These are phyloP conservation scores for Herminia tarsipennalis DNA, from an alignment of 2,888 invertebrate species.

Conservation along the genomic window DNA sequence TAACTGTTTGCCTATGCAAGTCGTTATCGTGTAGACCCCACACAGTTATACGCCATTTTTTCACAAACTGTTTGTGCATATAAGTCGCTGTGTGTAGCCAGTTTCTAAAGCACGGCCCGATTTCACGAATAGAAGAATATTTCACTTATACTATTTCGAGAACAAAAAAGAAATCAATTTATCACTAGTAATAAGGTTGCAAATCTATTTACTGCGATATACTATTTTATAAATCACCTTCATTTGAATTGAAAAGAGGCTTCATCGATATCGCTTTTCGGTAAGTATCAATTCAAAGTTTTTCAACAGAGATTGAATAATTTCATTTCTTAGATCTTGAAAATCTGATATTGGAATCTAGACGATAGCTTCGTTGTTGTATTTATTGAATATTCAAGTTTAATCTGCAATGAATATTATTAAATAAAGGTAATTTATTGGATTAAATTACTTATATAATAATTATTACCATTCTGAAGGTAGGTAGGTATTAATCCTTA, in stretches of 20 bases:
- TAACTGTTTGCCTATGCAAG: too few relatives aligned
- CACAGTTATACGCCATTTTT: too few relatives aligned
- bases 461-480: too few relatives aligned
- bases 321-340: slow-evolving; percentile 42
- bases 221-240: slow-evolving; percentile 24
- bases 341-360: slow-evolving; percentile 21
- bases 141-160: not conserved
- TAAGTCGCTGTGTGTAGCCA: too few relatives aligned
- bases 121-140: too few relatives aligned
- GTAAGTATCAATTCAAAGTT: slow-evolving; percentile 37
- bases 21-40: too few relatives aligned
- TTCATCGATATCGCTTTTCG: slow-evolving; percentile 21
- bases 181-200: slow-evolving; percentile 2
- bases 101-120: too few relatives aligned
- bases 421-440: too few relatives aligned
- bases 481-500: too few relatives aligned
- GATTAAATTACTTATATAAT: too few relatives aligned
- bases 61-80: too few relatives aligned
- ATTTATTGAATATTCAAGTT: not conserved
- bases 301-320: slow-evolving; percentile 45
- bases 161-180: not conserved
- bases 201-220: not conserved
- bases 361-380: not conserved
- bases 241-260: slow-evolving; percentile 35
- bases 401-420: not conserved